These are phyloP conservation scores for Melipona quadrifasciata DNA, from an alignment of 1,140 invertebrate species.

Conservation along the genomic window DNA sequence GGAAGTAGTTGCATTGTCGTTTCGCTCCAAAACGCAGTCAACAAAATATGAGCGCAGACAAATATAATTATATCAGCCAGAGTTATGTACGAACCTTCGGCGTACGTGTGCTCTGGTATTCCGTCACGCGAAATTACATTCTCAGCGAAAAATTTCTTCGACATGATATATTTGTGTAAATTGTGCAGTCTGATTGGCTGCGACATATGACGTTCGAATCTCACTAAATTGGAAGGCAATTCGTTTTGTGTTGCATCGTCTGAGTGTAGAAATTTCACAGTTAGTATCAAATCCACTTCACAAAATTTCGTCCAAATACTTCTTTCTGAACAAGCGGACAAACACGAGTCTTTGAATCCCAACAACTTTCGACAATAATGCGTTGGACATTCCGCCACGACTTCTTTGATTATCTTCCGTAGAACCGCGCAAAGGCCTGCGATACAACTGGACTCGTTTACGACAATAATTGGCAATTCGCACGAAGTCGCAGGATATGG, in stretches of 20 bases:
- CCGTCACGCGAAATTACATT: conserved; percentile 49
- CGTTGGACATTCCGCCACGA: conserved; percentile 31
- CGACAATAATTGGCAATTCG: conserved; percentile 83
- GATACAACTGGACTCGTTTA: conserved; percentile 84
- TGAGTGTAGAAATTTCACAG: conserved; percentile 77
- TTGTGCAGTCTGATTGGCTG: conserved; percentile 94
- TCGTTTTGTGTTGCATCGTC: conserved; percentile 48
- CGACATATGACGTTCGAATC: conserved; percentile 93
- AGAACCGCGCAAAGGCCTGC: conserved; percentile 87
- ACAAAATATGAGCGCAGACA: conserved; percentile 87
- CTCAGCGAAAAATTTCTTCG: conserved; percentile 78
- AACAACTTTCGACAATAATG: conserved; percentile 83
- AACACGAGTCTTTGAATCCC: conserved; percentile 90
- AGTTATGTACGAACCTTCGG: conserved; percentile 92
- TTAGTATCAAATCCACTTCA: conserved; percentile 89
- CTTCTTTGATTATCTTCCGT: conserved; percentile 84
- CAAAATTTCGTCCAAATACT: conserved; percentile 96
- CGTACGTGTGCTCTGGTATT: conserved; percentile 86
- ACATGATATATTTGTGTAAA: conserved; percentile 88
- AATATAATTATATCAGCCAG: conserved; percentile 92
- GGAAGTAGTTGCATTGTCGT: conserved; percentile 84
- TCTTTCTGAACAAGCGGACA: conserved; percentile 91
- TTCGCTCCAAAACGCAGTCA: conserved; percentile 81
- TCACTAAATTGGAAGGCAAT: conserved; percentile 85
- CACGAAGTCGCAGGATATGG: conserved; percentile 78